Evolutionary conservation across 2,113 vertebrate genomes (phyloP), one percentile per base, ranked within the genome.

Genomic region (Neodontobutis hainanensis): DNA sequence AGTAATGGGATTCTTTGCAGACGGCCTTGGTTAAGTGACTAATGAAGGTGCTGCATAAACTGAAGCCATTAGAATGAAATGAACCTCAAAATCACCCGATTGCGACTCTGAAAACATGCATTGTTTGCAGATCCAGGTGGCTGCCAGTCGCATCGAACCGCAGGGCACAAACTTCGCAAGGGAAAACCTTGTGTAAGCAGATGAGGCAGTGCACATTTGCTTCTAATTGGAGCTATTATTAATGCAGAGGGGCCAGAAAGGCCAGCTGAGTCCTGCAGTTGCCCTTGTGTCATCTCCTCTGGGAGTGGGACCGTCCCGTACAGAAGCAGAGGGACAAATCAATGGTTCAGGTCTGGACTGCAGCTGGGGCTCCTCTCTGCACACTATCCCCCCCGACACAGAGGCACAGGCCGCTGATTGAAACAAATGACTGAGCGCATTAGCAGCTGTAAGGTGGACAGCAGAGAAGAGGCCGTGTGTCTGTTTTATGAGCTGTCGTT

Each of bases 171-270:
- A 47, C 15, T 32, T 36, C 60, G 65, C 11, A 14, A 48, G 45
- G 42, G 52, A 61, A 50, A 44, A 57, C 70, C 66, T 68, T 58
- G 65, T 64, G 60, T 77, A 56, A 68, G 47, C 50, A 32, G 48
- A 73, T 62, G 81, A 50, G 68, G 61, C 82, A 77, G 72, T 80
- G 81, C 75, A 52, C 69, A 32, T 65, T 58, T 66, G 65, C 16
- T 52, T 69, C 55, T 89, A 87, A 88, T 82, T 83, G 74, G 70
- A 78, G 67, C 68, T 59, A 74, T 83, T 84, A 86, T 81, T 78
- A 83, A 86, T 85, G 86, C 75, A 72, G 67, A 65, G 58, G 85
- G 38, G 19, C 19, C 61, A 61, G 52, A 66, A 11, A n/a, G 78
- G 68, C 68, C 85, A 89, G 86, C 85, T 89, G 87, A 80, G 83